Conservation (phyloP, 2,888 invertebrate species). For the Polydrusus pterygomalis region DNA sequence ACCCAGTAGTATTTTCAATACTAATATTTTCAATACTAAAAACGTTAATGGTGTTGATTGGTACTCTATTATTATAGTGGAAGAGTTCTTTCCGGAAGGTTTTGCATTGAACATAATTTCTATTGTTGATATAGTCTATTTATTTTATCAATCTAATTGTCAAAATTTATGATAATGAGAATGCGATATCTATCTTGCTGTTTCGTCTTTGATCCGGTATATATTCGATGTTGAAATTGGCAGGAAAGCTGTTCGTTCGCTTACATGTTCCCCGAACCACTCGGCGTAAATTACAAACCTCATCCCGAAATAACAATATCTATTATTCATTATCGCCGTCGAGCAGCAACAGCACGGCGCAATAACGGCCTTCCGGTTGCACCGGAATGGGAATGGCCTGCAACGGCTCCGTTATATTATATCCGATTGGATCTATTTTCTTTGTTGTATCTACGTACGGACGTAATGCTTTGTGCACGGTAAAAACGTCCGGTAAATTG, state of each 20-base stretch:
- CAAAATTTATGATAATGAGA: no score
- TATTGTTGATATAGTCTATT: no score
- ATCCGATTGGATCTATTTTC: background rate
- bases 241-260: no score
- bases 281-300: background rate
- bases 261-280: no score
- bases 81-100: background rate
- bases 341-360: background rate
- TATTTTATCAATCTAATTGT: no score
- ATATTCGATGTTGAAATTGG: no score
- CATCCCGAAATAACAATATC: conserved; percentile 12
- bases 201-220: no score
- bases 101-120: no score
- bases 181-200: no score
- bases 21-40: no score
- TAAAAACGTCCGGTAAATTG: background rate
- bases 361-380: conserved; percentile 17
- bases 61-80: no score
- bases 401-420: background rate
- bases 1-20: no score
- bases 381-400: conserved; percentile 1
- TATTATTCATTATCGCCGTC: background rate
- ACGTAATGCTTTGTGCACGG: background rate
- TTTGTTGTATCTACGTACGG: background rate
- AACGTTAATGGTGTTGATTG: background rate